These are phyloP conservation scores for Austrofundulus limnaeus DNA, from an alignment of 2,113 vertebrate species.

Conservation along the genomic window DNA sequence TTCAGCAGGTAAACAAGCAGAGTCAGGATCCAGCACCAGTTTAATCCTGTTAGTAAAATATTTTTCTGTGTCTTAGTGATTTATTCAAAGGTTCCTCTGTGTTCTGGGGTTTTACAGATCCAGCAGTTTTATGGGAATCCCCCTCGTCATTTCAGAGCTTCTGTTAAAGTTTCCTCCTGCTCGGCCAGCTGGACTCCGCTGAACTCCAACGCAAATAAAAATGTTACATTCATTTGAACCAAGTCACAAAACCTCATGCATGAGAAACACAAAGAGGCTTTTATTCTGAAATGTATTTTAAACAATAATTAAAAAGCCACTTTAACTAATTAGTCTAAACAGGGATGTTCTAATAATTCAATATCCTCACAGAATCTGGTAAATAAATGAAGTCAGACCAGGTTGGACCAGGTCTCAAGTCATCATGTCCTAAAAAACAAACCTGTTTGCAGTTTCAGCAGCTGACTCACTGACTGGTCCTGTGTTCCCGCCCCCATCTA, in stretches of 20 bases:
- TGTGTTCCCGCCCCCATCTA: slow-evolving; percentile 62
- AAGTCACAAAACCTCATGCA: slow-evolving; percentile 48
- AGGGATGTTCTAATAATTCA: no score
- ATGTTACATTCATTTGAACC: slow-evolving; percentile 32
- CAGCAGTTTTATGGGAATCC: slow-evolving; percentile 58
- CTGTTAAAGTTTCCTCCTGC: no score
- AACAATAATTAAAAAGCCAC: no score
- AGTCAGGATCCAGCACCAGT: no score
- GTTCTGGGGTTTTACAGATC: slow-evolving; percentile 20
- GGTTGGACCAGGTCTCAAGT: no score
- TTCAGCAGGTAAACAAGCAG: no score
- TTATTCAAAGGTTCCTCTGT: slow-evolving; percentile 42
- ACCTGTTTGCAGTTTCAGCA: slow-evolving; percentile 27
- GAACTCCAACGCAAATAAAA: slow-evolving; percentile 13
- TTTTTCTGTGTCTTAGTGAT: no score
- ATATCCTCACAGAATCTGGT: no score
- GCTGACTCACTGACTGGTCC: slow-evolving; percentile 58
- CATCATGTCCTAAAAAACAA: slow-evolving; percentile 40
- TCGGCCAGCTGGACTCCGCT: not conserved
- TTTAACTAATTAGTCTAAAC: no score
- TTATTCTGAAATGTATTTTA: no score
- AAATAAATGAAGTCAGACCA: no score
- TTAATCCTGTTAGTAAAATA: no score
- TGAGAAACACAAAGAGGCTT: not conserved
- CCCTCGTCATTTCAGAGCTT: slow-evolving; percentile 28